Base-by-base conservation (phyloP, 92 coral and sea anemone species). In the Porites rus region DNA sequence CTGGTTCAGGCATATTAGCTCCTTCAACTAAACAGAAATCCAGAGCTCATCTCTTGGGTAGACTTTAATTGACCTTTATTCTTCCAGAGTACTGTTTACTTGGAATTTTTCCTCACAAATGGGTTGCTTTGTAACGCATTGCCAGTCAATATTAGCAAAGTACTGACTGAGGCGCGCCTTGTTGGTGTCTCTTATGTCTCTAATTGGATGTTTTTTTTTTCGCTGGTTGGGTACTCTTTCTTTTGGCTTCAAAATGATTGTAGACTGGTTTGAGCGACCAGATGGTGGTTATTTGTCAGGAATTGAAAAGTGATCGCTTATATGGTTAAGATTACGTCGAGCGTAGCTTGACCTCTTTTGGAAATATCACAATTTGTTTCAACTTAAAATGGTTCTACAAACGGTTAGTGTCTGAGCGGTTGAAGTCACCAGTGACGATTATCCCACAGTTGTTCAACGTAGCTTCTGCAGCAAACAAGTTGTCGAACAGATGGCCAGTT, bases 41-140 rank as follows among this genome's bases (percentile, higher is more conserved):
- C 91, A 90, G 51, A 88, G 93, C 61, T 91, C 88, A 31, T 87
- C 88, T 56, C 72, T 88, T 19, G 88, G 88, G 79, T 84, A 91
- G 20, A 87, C 84, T 31, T 70, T 24, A 18, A 71, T 71, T 14
- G 77, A 58, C 70, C 74, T 83, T 2, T 19, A 38, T 11, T 79
- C 77, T n/a, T 87, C 86, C 22, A 67, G 13, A 19, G 58, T 75
- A 6, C 62, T 70, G 59, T 80, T 75, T 7, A 21, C 69, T 31
- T 31, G 43, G 43, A 72, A 8, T 16, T 65, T 31, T 31, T 31
- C 43, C 43, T 31, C 43, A 31, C 43, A 2, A 24, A 24, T 18
- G 69, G 7, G n/a, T 65, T 14, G n/a, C 1, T 24, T 65, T 10
- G 7, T 8, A 6, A 72, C 77, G 18, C 2, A 11, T 12, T 56